phyloP scores from a whole-genome alignment of 2,888 invertebrate genomes.

The Phorcus lineatus region DNA sequence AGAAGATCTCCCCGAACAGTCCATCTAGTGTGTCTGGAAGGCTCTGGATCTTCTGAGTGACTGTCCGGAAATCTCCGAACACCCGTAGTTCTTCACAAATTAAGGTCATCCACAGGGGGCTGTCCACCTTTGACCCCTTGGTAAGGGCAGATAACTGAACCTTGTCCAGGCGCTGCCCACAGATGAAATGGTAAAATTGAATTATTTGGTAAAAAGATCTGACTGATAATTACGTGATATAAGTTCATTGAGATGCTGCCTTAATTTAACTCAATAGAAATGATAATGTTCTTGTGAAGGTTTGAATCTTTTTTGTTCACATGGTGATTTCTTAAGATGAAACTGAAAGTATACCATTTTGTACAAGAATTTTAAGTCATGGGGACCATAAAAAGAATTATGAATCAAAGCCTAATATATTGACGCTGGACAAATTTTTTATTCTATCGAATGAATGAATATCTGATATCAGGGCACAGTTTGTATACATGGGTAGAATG shows the following conservation, averaged over 20 bases:
- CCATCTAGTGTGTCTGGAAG: slow-evolving; percentile 60
- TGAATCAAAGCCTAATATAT: too few relatives aligned
- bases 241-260: neutral
- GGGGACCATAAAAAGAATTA: too few relatives aligned
- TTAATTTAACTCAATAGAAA: neutral
- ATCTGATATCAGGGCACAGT: too few relatives aligned
- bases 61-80: slow-evolving; percentile 68
- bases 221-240: too few relatives aligned
- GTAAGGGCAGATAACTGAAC: slow-evolving; percentile 58
- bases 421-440: too few relatives aligned
- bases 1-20: slow-evolving; percentile 55
- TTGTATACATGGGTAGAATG: too few relatives aligned
- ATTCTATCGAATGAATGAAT: too few relatives aligned
- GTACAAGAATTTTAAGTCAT: too few relatives aligned
- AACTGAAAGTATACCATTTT: too few relatives aligned
- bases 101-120: slow-evolving; percentile 68
- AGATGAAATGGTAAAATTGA: neutral
- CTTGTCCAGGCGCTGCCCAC: slow-evolving; percentile 60
- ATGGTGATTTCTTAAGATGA: neutral
- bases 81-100: slow-evolving; percentile 70
- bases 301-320: neutral
- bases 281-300: neutral
- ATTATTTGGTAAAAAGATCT: neutral
- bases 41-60: slow-evolving; percentile 58
- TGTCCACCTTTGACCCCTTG: slow-evolving; percentile 53